These are phyloP conservation scores for cat (Felis catus) DNA, from an alignment of 2,113 vertebrate genomes.

Conservation along the genomic window F.catus_Fca126_mat1.0 CM031420.1:23887501-23888000, in stretches of 20 bases:
- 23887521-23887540: background rate
- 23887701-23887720: background rate
- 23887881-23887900: background rate
- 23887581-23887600: background rate
- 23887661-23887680: background rate
- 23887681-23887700: background rate
- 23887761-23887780: background rate
- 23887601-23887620: background rate
- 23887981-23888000: background rate
- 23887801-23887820: background rate
- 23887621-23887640: background rate
- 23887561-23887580: background rate
- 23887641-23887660: background rate
- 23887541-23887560: background rate
- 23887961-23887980: background rate
- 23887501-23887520: background rate
- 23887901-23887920: background rate
- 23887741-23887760: background rate
- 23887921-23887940: background rate
- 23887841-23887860: background rate
- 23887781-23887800: background rate
- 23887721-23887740: background rate
- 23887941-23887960: background rate
- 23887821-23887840: background rate
- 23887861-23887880: too few relatives aligned